A percentile compares a stretch with the other conserved stretches of the same genome.
Conservation (phyloP, 2,888 invertebrate species). For the Sepiola atlantica region DNA sequence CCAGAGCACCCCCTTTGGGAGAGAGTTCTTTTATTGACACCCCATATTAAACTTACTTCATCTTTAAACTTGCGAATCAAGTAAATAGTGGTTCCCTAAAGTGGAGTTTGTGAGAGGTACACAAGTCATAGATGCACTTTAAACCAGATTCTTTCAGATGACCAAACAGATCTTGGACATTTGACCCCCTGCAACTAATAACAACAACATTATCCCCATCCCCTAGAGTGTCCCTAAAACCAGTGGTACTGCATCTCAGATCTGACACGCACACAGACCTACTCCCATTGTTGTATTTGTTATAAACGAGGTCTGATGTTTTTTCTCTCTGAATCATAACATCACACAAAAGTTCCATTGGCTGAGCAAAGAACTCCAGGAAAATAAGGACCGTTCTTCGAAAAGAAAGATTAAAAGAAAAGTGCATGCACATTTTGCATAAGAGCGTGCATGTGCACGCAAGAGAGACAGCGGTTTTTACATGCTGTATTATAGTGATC, state of each 20-base stretch:
- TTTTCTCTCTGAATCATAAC: neutral
- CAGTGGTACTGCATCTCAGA: neutral
- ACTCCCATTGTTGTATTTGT: neutral
- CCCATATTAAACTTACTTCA: too few species aligned
- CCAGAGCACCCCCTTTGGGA: too few species aligned
- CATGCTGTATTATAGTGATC: neutral
- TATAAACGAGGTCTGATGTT: neutral
- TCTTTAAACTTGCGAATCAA: too few species aligned
- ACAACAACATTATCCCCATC: slow-evolving; percentile 6
- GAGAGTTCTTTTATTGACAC: too few species aligned
- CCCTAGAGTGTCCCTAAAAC: neutral
- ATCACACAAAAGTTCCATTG: neutral
- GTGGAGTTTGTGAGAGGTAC: neutral
- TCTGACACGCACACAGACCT: neutral
- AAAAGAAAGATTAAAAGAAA: neutral
- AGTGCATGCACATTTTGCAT: neutral
- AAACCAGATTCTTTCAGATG: neutral
- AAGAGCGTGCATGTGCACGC: neutral
- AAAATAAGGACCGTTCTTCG: neutral
- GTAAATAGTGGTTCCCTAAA: too few species aligned
- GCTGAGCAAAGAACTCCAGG: neutral
- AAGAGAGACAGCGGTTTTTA: neutral
- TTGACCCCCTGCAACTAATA: neutral
- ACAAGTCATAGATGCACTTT: neutral
- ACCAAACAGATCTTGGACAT: neutral